Evolutionary conservation across 2,797 vertebrate species (phyloP), one percentile per base, ranked within the genome.

Genomic region (Mus caroli): DNA sequence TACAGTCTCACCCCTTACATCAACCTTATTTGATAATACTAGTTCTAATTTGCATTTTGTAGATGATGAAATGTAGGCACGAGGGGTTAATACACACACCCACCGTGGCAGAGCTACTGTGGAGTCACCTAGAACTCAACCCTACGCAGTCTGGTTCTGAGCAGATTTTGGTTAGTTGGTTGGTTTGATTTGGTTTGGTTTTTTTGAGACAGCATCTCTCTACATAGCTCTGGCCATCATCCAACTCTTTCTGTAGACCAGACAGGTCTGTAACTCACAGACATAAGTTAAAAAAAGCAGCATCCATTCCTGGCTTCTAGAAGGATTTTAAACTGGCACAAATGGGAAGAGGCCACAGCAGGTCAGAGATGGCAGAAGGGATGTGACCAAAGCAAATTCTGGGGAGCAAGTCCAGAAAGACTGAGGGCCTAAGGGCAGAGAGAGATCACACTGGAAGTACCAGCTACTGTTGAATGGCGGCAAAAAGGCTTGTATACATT

Each of bases 301-400:
- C 31, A 24, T 14, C 4, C 31, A n/a, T 14, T 2, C 22, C 4
- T 46, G 31, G 31, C 19, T 56, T 92, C 19, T 54, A 14, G 46
- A 89, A 80, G 67, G 37, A 77, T 75, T 86, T 73, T 92, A 78
- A 95, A 86, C 15, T 90, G 73, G 24, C 12, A 56, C 15, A 60
- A 64, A 62, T 26, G 37, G 40, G 14, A 31, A 19, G 43, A 31
- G 10, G 1, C 3, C 58, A 34, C 43, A 1, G 54, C 8, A 6
- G 87, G 37, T 15, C 37, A 93, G 56, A 86, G 26, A 56, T 84
- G 62, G 46, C 40, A 58, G 54, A 79, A 86, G 54, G 67, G 69
- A 9, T 4, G 37, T 56, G 69, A 89, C 28, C 3, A 37, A 80
- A 43, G 34, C 62, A 26, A 50, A 50, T 20, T 31, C 24, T 5